A percentile compares a stretch with the other conserved stretches of the same genome.
Conservation (phyloP, 64 coral and sea anemone genomes). For the Cladopsammia gracilis region DNA sequence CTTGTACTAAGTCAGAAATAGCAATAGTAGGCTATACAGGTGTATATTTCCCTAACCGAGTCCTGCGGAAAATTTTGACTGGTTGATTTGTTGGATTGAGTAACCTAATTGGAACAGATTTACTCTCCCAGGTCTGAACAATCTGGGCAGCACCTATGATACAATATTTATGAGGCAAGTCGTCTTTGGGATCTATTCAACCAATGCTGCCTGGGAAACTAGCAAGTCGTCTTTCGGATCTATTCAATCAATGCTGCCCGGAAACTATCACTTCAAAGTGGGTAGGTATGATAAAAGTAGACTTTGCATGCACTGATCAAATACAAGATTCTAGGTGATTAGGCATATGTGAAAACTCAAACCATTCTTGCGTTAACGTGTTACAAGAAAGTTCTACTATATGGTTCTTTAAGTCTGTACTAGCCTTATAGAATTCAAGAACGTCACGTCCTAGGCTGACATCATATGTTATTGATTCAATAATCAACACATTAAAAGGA, state of each 20-base stretch:
- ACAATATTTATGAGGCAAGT: not conserved
- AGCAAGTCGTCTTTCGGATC: too few species aligned
- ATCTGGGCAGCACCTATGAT: slow-evolving; percentile 15
- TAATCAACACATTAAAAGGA: not conserved
- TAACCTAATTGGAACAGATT: not conserved
- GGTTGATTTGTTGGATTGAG: not conserved
- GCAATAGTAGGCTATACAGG: not conserved
- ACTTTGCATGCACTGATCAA: not conserved
- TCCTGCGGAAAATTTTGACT: not conserved
- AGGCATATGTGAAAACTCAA: too few species aligned
- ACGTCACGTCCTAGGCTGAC: slow-evolving; percentile 42
- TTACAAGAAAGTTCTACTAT: not conserved
- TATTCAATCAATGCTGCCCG: too few species aligned
- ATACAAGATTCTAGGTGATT: not conserved
- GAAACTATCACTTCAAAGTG: not conserved
- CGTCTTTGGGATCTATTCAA: not conserved
- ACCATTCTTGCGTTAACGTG: not conserved
- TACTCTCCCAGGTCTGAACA: not conserved
- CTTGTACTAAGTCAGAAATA: not conserved
- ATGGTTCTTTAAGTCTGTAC: not conserved
- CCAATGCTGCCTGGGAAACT: too few species aligned
- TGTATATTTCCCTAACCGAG: not conserved
- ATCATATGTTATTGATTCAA: slow-evolving; percentile 37
- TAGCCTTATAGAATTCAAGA: slow-evolving; percentile 25
- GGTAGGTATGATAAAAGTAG: not conserved